Conservation (phyloP, 2,888 invertebrate genomes). For the Scaptomyza cyrtandrae region DNA sequence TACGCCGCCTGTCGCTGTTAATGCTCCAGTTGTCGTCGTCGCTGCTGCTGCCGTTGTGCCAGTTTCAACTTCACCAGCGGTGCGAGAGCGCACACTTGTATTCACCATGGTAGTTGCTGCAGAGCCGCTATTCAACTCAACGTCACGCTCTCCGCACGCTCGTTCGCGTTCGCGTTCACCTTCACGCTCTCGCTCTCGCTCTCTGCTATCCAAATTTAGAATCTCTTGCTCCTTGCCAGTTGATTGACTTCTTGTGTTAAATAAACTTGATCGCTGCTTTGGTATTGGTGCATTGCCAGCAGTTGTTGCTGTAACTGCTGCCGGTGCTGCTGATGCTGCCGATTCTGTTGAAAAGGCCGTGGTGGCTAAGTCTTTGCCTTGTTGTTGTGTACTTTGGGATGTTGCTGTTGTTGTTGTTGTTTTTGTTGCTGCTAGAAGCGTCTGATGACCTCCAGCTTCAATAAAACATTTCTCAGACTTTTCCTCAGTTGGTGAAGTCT, state of each 20-base stretch:
- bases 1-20: constrained; percentile 50
- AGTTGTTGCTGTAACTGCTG: constrained; percentile 43
- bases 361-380: constrained; percentile 60
- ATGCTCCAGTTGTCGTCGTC: constrained; percentile 71
- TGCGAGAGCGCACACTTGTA: constrained; percentile 43
- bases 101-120: constrained; percentile 23
- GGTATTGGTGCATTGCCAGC: constrained; percentile 69
- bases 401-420: constrained; percentile 44
- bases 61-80: constrained; percentile 73
- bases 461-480: constrained; percentile 80
- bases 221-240: constrained; percentile 70
- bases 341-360: constrained; percentile 70
- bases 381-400: constrained; percentile 50
- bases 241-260: constrained; percentile 72
- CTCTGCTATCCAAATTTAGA: constrained; percentile 67
- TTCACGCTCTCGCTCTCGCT: constrained; percentile 46
- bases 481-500: constrained; percentile 73
- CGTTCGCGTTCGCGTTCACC: constrained; percentile 37
- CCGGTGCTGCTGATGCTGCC: constrained; percentile 49
- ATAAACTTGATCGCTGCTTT: constrained; percentile 80
- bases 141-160: constrained; percentile 49
- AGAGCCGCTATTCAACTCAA: constrained; percentile 42
- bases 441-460: constrained; percentile 83
- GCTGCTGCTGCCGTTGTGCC: constrained; percentile 51
- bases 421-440: constrained; percentile 51